Evolutionary conservation across 2,113 vertebrate genomes (phyloP), one percentile per base, ranked within the genome.

Genomic region (Lasiurus borealis): DNA sequence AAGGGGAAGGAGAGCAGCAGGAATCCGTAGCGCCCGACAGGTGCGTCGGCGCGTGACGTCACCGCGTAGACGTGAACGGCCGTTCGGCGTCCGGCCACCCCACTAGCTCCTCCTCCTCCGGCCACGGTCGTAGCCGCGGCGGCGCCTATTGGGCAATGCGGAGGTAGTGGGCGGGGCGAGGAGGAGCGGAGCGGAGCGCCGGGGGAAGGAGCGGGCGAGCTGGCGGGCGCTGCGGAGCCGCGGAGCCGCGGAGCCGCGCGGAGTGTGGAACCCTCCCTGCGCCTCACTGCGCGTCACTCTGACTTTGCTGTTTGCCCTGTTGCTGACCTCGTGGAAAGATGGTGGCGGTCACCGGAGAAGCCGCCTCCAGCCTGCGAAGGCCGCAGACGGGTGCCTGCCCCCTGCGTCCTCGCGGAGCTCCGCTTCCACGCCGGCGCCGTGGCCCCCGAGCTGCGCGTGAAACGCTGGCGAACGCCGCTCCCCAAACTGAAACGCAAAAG

Each of bases 21-120:
- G n/a, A 77, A 11, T 40, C 88, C 9, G 5, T 76, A 59, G 80
- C 57, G 75, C 66, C 92, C 85, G 94, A 93, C 96, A 97, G 92
- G 96, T 94, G 95, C 96, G 96, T 64, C 84, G 64, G 0, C 96
- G 95, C 68, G 68, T 97, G 96, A 95, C 96, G 96, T 95, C 94
- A 97, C 68, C 94, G 85, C 97, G 97, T 71, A 36, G 81, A 85
- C 97, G 95, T 88, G 91, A 80, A 90, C 95, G 54, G 90, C 96
- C 93, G 96, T 48, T 82, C 94, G 0, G 88, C 94, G 94, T 80
- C 64, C 11, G 3, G 44, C 84, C 31, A 62, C 77, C 62, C 54
- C 9, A 2, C 14, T 40, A 5, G 66, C 50, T n/a, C 87, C 90
- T 62, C 83, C n/a, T n/a, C 83, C 95, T 16, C 21, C 21, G 48